Percentiles rank a stretch among this genome's conserved stretches.
phyloP scores from a whole-genome alignment of 2,888 invertebrate genomes.

The Sisyra terminalis region DNA sequence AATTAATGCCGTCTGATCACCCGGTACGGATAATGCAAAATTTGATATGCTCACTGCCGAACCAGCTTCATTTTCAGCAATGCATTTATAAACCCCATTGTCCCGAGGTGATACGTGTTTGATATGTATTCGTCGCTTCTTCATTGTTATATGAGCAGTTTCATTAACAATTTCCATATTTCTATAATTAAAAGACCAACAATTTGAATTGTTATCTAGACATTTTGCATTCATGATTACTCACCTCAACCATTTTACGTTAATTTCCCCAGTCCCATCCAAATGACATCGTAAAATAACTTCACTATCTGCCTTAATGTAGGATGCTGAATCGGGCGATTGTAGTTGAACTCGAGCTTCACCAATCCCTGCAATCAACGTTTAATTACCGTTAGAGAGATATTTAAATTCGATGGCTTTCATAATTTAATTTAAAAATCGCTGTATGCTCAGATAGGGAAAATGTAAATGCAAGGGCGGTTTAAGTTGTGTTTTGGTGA shows the following conservation, averaged over 20 bases:
- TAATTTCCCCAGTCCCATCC: conserved; percentile 47
- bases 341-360: conserved; percentile 38
- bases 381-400: conserved; percentile 8
- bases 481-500: too few species aligned
- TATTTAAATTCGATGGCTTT: too few species aligned
- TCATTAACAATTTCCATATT: conserved; percentile 43
- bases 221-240: conserved; percentile 12
- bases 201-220: not conserved
- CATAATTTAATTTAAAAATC: too few species aligned
- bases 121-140: conserved; percentile 41
- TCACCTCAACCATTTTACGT: conserved; percentile 50
- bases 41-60: conserved; percentile 31
- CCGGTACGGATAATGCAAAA: conserved; percentile 33
- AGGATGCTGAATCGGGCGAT: conserved; percentile 34
- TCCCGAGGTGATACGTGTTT: conserved; percentile 35
- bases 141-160: conserved; percentile 38
- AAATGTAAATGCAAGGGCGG: too few species aligned
- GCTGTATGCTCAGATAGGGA: too few species aligned
- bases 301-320: conserved; percentile 30
- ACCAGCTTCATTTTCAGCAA: conserved; percentile 51
- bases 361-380: conserved; percentile 38
- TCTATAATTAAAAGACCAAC: conserved; percentile 22
- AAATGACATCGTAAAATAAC: conserved; percentile 45
- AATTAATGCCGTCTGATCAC: conserved; percentile 36
- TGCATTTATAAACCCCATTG: conserved; percentile 60